A percentile compares a stretch with the other conserved stretches of the same genome.
phyloP scores from a whole-genome alignment of 2,888 invertebrate genomes.

The Bombylius major region DNA sequence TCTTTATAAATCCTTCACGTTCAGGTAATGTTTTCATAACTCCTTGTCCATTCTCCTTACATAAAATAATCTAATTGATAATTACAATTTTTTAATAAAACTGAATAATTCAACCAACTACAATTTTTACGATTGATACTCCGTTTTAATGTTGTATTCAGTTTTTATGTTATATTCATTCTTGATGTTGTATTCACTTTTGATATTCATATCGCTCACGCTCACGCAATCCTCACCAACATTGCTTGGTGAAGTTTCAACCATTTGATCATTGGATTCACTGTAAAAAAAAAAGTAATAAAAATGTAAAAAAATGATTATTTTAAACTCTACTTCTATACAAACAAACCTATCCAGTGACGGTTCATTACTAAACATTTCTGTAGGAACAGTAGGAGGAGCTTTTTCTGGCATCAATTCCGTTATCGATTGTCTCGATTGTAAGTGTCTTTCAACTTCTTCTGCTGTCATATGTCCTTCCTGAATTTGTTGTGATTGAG shows the following conservation, averaged over 20 bases:
- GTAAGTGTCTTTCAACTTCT: slow-evolving; percentile 80
- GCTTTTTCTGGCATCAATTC: slow-evolving; percentile 74
- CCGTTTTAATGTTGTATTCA: neutral
- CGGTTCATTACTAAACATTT: slow-evolving; percentile 91
- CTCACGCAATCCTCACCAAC: slow-evolving; percentile 67
- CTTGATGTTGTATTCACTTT: slow-evolving; percentile 2
- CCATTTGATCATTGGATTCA: slow-evolving; percentile 64
- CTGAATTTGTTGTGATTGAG: slow-evolving; percentile 17
- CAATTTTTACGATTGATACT: neutral
- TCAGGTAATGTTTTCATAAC: too few relatives aligned
- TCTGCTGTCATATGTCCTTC: slow-evolving; percentile 85
- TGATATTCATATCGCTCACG: slow-evolving; percentile 42
- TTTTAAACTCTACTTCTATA: neutral
- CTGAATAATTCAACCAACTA: too few relatives aligned
- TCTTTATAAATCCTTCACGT: too few relatives aligned
- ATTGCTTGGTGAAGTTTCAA: slow-evolving; percentile 75
- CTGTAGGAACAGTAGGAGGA: slow-evolving; percentile 79
- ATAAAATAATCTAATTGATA: too few relatives aligned
- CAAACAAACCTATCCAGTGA: slow-evolving; percentile 61
- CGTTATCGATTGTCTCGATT: slow-evolving; percentile 61
- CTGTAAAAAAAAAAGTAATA: slow-evolving; percentile 36
- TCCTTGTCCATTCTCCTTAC: too few relatives aligned
- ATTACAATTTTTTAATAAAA: too few relatives aligned
- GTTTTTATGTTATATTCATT: too few relatives aligned
- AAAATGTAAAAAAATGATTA: neutral